phyloP scores from a whole-genome alignment of 1,140 invertebrate genomes.

The Drosophila nigrodunni region DNA sequence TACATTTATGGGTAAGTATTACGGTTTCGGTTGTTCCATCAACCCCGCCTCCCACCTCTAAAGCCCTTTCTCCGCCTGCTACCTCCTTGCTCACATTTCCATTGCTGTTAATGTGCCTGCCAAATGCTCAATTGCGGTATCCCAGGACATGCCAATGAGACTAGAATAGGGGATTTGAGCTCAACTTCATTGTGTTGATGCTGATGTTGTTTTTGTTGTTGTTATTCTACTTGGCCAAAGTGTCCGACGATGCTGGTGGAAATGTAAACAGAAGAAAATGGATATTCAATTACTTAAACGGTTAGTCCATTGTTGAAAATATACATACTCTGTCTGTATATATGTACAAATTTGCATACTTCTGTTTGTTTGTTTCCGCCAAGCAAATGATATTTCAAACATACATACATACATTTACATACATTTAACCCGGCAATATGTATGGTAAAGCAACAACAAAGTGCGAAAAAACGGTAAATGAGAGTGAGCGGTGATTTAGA shows the following conservation, averaged over 20 bases:
- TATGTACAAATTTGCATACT: constrained; percentile 77
- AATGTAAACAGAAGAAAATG: constrained; percentile 83
- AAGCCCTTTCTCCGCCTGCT: neutral
- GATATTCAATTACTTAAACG: constrained; percentile 84
- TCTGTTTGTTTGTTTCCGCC: constrained; percentile 43
- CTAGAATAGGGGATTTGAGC: constrained; percentile 65
- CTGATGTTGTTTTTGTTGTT: too few relatives aligned
- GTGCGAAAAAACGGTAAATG: neutral
- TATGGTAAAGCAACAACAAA: constrained; percentile 6
- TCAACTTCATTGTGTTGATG: constrained; percentile 54
- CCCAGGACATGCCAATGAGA: constrained; percentile 78
- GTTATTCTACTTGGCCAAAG: constrained; percentile 28
- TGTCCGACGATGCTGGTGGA: constrained; percentile 48
- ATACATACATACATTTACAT: constrained; percentile 21
- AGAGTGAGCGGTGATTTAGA: neutral
- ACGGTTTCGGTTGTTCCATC: constrained; percentile 32
- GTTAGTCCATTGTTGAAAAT: constrained; percentile 78
- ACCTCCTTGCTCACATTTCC: neutral
- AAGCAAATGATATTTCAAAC: constrained; percentile 15
- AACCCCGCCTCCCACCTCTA: constrained; percentile 7
- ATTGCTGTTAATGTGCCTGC: constrained; percentile 68
- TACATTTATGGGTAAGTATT: constrained; percentile 28
- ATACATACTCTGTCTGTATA: constrained; percentile 44
- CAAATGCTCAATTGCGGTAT: constrained; percentile 83
- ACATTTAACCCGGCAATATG: constrained; percentile 13